Evolutionary conservation across 2,797 vertebrate genomes (phyloP).

Genomic region (Siniperca scherzeri): DNA sequence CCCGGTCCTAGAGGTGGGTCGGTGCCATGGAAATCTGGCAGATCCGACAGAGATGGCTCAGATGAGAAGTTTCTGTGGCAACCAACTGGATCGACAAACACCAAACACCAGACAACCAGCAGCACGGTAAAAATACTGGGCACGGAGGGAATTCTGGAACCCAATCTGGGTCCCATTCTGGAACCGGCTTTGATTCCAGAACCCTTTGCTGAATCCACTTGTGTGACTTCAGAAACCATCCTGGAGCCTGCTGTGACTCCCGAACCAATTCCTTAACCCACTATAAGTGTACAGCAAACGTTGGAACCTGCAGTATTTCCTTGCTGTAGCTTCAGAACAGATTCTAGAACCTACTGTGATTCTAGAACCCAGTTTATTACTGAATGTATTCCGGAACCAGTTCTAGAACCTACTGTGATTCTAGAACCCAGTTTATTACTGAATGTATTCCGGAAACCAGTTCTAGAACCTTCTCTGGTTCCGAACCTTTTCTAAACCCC

Average conservation of each 20-base stretch:
- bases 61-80: constrained; percentile 48
- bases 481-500: neutral
- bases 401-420: neutral
- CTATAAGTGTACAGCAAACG: neutral
- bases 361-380: neutral
- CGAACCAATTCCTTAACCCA: neutral
- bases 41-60: neutral
- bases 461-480: neutral
- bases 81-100: neutral
- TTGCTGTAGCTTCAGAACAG: neutral
- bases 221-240: neutral
- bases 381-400: neutral
- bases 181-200: neutral
- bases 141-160: neutral
- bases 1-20: neutral
- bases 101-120: constrained; percentile 22
- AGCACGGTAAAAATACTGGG: neutral
- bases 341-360: neutral
- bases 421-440: neutral
- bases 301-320: rapidly evolving
- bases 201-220: neutral
- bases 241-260: neutral
- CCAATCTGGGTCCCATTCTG: neutral
- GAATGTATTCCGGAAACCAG: neutral
- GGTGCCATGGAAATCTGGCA: constrained; percentile 7